A percentile compares a stretch with the other conserved stretches of the same genome.
These are phyloP conservation scores for Corythornis vintsioides DNA, from an alignment of 2,113 vertebrate species.

Conservation along the genomic window DNA sequence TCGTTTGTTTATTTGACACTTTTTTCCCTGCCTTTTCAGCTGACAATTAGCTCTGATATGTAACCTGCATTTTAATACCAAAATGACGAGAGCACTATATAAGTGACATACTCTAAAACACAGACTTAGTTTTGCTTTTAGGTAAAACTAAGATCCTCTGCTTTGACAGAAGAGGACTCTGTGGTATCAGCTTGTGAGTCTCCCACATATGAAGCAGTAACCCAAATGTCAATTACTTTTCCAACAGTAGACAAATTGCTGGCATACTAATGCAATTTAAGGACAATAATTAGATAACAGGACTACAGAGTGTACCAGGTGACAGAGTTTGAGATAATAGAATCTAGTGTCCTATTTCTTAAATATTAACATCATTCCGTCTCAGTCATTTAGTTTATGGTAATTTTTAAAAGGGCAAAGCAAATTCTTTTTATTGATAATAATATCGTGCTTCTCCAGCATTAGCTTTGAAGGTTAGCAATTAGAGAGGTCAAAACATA, in stretches of 20 bases:
- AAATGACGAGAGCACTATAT: constrained; percentile 30
- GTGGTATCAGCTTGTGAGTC: constrained; percentile 68
- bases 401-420: constrained; percentile 83
- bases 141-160: constrained; percentile 73
- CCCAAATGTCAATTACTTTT: constrained; percentile 84
- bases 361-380: constrained; percentile 84
- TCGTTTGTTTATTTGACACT: constrained; percentile 64
- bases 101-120: constrained; percentile 34
- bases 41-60: constrained; percentile 65
- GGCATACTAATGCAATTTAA: constrained; percentile 81
- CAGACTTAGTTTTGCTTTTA: constrained; percentile 42
- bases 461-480: constrained; percentile 80
- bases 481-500: constrained; percentile 75
- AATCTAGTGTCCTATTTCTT: constrained; percentile 83
- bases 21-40: constrained; percentile 5
- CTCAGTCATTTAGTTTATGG: constrained; percentile 81
- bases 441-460: constrained; percentile 75
- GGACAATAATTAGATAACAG: constrained; percentile 84
- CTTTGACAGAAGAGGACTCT: constrained; percentile 76
- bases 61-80: constrained; percentile 69
- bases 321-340: constrained; percentile 83
- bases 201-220: constrained; percentile 79
- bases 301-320: constrained; percentile 81
- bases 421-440: constrained; percentile 84
- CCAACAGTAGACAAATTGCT: constrained; percentile 79